These are phyloP conservation scores for Ochropleura plecta DNA, from an alignment of 2,888 invertebrate species.

Conservation along the genomic window DNA sequence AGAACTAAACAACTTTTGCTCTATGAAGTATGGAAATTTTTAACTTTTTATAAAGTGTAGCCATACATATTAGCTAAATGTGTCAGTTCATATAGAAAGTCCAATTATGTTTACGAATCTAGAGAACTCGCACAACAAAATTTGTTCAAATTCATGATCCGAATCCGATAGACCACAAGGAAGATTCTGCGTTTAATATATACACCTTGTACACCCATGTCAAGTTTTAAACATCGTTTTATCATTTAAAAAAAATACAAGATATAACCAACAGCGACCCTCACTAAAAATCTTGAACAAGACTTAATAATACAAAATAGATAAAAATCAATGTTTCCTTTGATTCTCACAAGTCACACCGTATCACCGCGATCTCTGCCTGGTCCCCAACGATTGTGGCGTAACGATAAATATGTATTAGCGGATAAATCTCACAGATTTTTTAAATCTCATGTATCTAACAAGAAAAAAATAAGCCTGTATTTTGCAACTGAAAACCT, in stretches of 20 bases:
- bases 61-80: no score
- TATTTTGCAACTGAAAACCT: conserved; percentile 27
- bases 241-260: conserved; percentile 4
- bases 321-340: conserved; percentile 59
- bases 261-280: conserved; percentile 37
- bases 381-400: conserved; percentile 58
- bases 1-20: no score
- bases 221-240: background rate
- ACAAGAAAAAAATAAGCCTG: conserved; percentile 40
- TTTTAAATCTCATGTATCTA: conserved; percentile 35
- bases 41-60: no score
- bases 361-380: conserved; percentile 55
- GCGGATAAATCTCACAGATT: conserved; percentile 61
- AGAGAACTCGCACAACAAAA: no score
- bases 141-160: no score
- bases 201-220: no score
- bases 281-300: conserved; percentile 48
- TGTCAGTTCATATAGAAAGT: no score
- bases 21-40: no score
- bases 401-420: conserved; percentile 63
- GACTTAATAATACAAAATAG: conserved; percentile 42
- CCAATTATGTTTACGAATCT: no score
- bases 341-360: conserved; percentile 52
- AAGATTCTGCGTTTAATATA: no score
- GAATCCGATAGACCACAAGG: no score